phyloP scores from a whole-genome alignment of 2,797 vertebrate genomes.

The Spea hammondii region DNA sequence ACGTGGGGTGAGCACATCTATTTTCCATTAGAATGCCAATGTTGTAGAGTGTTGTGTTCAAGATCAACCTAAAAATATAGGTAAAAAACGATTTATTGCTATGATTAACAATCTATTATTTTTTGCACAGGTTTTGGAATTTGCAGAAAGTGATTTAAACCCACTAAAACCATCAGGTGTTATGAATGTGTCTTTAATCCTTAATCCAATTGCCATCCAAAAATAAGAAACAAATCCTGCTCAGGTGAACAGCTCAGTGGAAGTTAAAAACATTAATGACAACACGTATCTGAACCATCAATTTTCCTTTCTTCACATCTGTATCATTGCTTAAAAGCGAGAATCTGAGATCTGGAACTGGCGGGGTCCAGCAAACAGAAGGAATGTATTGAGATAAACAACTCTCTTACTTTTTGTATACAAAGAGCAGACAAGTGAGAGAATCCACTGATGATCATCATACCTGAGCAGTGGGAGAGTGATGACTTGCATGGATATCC shows the following conservation, averaged over 20 bases:
- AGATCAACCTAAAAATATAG: background rate
- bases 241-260: slow-evolving; percentile 20
- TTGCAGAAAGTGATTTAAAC: background rate
- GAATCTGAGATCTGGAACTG: slow-evolving; percentile 19
- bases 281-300: slow-evolving; percentile 30
- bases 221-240: background rate
- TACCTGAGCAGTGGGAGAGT: slow-evolving; percentile 34
- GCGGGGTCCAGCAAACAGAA: slow-evolving; percentile 34
- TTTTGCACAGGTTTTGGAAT: background rate
- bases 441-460: slow-evolving; percentile 19
- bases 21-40: background rate
- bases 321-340: slow-evolving; percentile 15
- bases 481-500: slow-evolving; percentile 34
- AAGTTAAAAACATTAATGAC: slow-evolving; percentile 13
- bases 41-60: background rate
- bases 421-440: slow-evolving; percentile 35
- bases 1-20: background rate
- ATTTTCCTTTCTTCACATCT: slow-evolving; percentile 17
- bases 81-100: background rate
- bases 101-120: background rate
- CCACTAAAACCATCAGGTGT: background rate
- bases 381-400: slow-evolving; percentile 45
- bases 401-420: slow-evolving; percentile 17
- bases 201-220: slow-evolving; percentile 2
- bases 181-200: slow-evolving; percentile 8